Base-by-base conservation (phyloP, 2,113 vertebrate genomes). In the Romanogobio albipinnatus region DNA sequence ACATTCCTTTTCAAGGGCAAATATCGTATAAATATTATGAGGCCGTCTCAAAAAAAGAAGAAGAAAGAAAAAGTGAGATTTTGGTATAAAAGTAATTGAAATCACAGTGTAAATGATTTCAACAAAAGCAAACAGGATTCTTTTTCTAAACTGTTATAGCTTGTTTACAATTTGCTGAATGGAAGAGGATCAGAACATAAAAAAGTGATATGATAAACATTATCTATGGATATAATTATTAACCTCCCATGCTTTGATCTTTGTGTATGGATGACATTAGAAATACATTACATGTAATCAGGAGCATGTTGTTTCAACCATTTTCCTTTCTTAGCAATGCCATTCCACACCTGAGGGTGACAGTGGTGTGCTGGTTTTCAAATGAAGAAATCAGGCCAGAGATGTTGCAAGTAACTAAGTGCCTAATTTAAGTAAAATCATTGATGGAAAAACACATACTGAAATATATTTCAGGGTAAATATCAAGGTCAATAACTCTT, bases 401-500 rank as follows among this genome's bases (percentile, higher is more conserved):
- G n/a, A 51, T 26, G 10, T 39, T n/a, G 9, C 33, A 24, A 45
- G 15, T 7, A 10, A 9, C 1, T 3, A 29, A 22, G 26, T 1
- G 5, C n/a, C 62, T 77, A 68, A 51, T 53, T 77, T 24, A 36
- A 43, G 58, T n/a, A 66, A 68, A 77, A 43, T 85, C 45, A 68
- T 64, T 17, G 9, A 29, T 43, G 70, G 43, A 73, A 36, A 51
- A 71, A 49, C 59, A 81, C 45, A 75, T 9, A n/a, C 39, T 39
- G 53, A 75, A 87, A 85, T 83, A 83, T 26, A 83, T 61, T 77
- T 81, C 81, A 83, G 83, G 59, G 81, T 84, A 80, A 84, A 86
- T 76, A 84, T 82, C 49, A 74, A 83, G 84, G 81, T 83, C 81
- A 78, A 49, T 58, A 78, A 49, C 81, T 77, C 61, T 15, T 58